Evolutionary conservation across 2,113 vertebrate species (phyloP), one percentile per base, ranked within the genome.

Genomic region (Myotis lucifugus): DNA sequence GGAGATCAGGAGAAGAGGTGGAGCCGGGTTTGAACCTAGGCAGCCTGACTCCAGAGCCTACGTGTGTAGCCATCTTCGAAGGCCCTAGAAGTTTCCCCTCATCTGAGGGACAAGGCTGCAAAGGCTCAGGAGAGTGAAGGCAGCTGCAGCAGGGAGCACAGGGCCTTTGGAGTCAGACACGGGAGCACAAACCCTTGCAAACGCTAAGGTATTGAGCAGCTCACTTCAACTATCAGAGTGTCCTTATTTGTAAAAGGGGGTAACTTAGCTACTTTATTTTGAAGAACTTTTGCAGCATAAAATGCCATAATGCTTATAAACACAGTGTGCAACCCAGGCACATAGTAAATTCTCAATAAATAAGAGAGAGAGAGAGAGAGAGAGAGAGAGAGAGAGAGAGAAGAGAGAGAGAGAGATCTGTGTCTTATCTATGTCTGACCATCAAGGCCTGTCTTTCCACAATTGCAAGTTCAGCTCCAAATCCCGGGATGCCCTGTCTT

Each of bases 301-400:
- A 91, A 67, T 32, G 73, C 61, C 74, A 74, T 0, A 61, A 76
- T 72, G 42, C 78, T 86, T 61, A 34, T 25, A 82, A 88, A 56
- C 56, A 79, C 21, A 1, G 61, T 64, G 40, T 32, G 7, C 14
- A 6, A 61, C 59, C 59, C 0, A 0, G 69, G 46, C 50, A 67
- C 76, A 50, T 56, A 90, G 52, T 78, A 91, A 78, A 14, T 76
- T 77, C 66, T 92, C 77, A 78, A 34, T 82, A 78, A 94, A 85
- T 27, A 19, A 46, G 40, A 50, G 42, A 86, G 74, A 76, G 61
- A 69, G 12, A 96, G 23, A 42, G 6, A 56, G 54, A 90, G 61
- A 76, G 66, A 76, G 14, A 95, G 67, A 74, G 0, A 50, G 40
- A 50, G 42, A 86, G 74, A 76, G 61, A 69, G 12, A 96, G 23